Percentiles rank a stretch among this genome's conserved stretches.
phyloP scores from a whole-genome alignment of 2,888 invertebrate species.

The Monochamus alternatus region DNA sequence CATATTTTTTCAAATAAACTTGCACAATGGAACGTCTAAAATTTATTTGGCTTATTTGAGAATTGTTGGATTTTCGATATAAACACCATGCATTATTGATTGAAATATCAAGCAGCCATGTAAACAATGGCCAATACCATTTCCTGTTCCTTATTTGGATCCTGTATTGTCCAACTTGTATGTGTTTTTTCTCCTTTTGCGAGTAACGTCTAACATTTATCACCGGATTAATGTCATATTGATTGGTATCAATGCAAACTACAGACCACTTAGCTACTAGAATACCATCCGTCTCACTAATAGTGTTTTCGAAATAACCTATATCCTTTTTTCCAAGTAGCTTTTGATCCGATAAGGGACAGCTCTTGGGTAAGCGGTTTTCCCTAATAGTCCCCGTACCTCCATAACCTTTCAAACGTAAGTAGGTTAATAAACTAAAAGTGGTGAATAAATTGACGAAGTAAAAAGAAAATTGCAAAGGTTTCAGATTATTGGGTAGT shows the following conservation, averaged over 20 bases:
- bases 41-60: constrained; percentile 38
- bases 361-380: constrained; percentile 52
- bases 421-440: constrained; percentile 28
- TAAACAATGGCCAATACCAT: constrained; percentile 47
- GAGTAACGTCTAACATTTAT: constrained; percentile 45
- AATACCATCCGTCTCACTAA: background rate
- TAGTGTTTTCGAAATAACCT: constrained; percentile 24
- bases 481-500: constrained; percentile 25
- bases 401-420: constrained; percentile 43
- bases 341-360: constrained; percentile 48
- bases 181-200: constrained; percentile 44
- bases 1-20: constrained; percentile 41
- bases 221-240: constrained; percentile 45
- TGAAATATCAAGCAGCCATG: constrained; percentile 46
- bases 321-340: constrained; percentile 35
- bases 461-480: constrained; percentile 28
- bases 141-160: constrained; percentile 37
- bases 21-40: constrained; percentile 40
- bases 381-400: constrained; percentile 55
- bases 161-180: constrained; percentile 32
- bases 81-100: constrained; percentile 48
- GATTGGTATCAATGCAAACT: constrained; percentile 35
- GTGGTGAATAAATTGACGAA: constrained; percentile 45
- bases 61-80: constrained; percentile 30
- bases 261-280: too few species aligned